Conservation (phyloP, 1,140 invertebrate genomes). For the Probaryconus sp. region DNA sequence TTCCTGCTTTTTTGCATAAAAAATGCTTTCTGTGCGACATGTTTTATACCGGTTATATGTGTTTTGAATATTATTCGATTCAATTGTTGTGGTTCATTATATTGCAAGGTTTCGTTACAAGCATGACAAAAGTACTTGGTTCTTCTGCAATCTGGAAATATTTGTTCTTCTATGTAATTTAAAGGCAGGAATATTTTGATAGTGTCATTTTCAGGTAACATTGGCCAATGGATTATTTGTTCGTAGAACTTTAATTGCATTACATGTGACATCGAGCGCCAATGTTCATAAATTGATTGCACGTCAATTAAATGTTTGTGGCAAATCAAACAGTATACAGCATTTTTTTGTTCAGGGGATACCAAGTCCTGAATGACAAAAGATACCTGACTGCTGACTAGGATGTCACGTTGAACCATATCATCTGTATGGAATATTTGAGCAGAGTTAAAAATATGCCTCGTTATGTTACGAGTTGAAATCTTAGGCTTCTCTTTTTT, state of each 20-base stretch:
- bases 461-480: no score
- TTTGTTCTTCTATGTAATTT: conserved; percentile 13
- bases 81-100: no score
- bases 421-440: no score
- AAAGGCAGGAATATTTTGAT: conserved; percentile 3
- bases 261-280: conserved; percentile 15
- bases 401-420: no score
- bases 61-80: background rate
- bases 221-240: conserved; percentile 4
- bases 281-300: conserved; percentile 37
- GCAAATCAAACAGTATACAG: conserved; percentile 24
- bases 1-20: conserved; percentile 14
- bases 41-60: conserved; percentile 3
- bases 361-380: no score
- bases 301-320: background rate
- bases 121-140: conserved; percentile 10
- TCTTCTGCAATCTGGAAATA: background rate
- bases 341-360: no score
- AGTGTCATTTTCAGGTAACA: background rate
- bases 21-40: conserved; percentile 8
- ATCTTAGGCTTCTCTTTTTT: no score
- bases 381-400: no score
- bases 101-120: background rate
- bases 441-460: no score
- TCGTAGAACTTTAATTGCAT: background rate